Evolutionary conservation across 1,140 invertebrate genomes (phyloP), one percentile per base, ranked within the genome.

Genomic region (Helicoverpa zea): DNA sequence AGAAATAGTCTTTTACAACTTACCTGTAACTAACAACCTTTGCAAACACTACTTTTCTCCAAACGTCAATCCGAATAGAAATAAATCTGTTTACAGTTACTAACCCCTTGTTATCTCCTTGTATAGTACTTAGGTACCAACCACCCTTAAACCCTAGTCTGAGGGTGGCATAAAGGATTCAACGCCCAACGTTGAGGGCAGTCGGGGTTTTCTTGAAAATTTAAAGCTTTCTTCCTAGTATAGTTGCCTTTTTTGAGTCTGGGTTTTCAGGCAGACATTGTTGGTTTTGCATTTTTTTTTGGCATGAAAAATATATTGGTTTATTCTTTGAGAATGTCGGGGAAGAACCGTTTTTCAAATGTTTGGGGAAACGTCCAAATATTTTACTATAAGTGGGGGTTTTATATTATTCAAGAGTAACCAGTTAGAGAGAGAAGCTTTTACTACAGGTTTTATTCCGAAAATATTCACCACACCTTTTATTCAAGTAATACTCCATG

Each of bases 161-260:
- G 14, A 13, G 70, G 30, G 70, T 54, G 70, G 70, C n/a, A 58
- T 73, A n/a, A 73, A 73, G 58, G 16, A 73, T 73, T 35, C 52
- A 73, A 73, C 70, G 23, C 14, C 66, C 29, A 70, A 73, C 43
- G 23, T 73, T 56, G n/a, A 14, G 52, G 70, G 30, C 56, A 58
- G 70, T 23, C 35, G 13, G 52, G 30, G 56, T 30, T 29, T 35
- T 1, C 13, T 58, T 58, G 51, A 43, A 58, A 73, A 56, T 73
- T 73, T 73, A 73, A 73, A 73, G 13, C 49, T 16, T 1, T 16
- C 70, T 43, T 72, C 51, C 16, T 72, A 52, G 23, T 13, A 35
- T 9, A 16, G 64, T 10, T n/a, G 47, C 16, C 13, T 52, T 30
- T 70, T 54, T 51, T 47, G 35, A 47, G 35, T 68, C n/a, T 13